phyloP scores from a whole-genome alignment of 2,797 vertebrate species.

The Parambassis ranga region DNA sequence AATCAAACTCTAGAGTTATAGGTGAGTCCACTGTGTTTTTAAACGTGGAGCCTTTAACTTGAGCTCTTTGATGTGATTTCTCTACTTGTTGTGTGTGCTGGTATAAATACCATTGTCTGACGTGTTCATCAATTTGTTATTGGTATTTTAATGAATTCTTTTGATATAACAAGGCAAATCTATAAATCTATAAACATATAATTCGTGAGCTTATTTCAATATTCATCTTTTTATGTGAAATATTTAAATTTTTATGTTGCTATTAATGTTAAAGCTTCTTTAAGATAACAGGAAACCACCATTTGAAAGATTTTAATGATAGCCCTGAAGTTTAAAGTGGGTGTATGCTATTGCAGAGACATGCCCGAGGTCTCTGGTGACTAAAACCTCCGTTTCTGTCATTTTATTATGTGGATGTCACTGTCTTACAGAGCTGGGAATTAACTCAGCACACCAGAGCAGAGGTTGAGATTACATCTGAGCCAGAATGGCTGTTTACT shows the following conservation, averaged over 20 bases:
- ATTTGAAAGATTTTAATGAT: background rate
- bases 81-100: background rate
- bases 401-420: slow-evolving; percentile 31
- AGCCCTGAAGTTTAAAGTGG: background rate
- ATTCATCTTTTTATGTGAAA: no score
- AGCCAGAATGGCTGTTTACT: slow-evolving; percentile 32
- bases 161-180: no score
- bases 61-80: background rate
- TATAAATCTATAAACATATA: no score
- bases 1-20: slow-evolving; percentile 52
- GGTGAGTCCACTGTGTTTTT: no score
- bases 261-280: background rate
- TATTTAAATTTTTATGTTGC: background rate
- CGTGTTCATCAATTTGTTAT: no score
- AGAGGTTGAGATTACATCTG: slow-evolving; percentile 31
- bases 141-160: no score
- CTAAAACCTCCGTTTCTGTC: slow-evolving; percentile 1
- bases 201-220: no score
- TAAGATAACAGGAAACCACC: background rate
- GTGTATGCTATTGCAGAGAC: background rate
- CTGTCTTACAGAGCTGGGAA: slow-evolving; percentile 33
- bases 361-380: background rate
- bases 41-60: no score
- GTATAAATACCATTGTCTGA: no score
- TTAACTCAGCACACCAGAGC: slow-evolving; percentile 11